Base-by-base conservation (phyloP, 2,888 invertebrate genomes). In the Anoplius nigerrimus region DNA sequence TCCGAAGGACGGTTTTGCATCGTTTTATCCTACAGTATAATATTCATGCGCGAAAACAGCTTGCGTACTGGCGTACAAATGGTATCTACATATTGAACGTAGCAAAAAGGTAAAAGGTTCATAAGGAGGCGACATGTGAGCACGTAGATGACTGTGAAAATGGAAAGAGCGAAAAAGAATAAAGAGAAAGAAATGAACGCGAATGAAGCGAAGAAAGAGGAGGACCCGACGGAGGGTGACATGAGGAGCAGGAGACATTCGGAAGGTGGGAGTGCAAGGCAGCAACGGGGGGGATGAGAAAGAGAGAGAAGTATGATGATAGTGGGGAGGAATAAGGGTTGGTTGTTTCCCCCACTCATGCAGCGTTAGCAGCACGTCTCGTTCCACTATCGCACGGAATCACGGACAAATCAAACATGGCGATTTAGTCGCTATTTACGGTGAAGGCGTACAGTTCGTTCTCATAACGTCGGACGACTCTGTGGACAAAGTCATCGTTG, bases 341-440 rank as follows among this genome's bases (percentile, higher is more conserved):
- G n/a, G 48, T 24, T 46, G 24, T 58, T 62, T 57, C 56, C 70
- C 67, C 71, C 69, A 59, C 69, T 58, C 55, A 43, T 46, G 59
- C 68, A 76, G 74, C 66, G 74, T 76, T 76, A 74, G 79, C 77
- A 73, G 78, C 79, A 73, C 74, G 77, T 80, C 77, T 75, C 79
- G 78, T 74, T 77, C 67, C 72, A 76, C 82, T 83, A 84, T 83
- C 84, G 82, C 74, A 73, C 75, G 72, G 79, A 76, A 82, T 85
- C 84, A 82, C 82, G 83, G 81, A 79, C 80, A 78, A 82, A 84
- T 85, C 84, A 84, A 87, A 88, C 84, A 88, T 88, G 87, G 87
- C 88, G 85, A 85, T 82, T 86, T 83, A 83, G 86, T 87, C 82
- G 86, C 84, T 86, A 85, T 86, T 86, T 86, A 86, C 85, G 81